Evolutionary conservation across 2,888 invertebrate genomes (phyloP).

Genomic region (Euproctis similis): DNA sequence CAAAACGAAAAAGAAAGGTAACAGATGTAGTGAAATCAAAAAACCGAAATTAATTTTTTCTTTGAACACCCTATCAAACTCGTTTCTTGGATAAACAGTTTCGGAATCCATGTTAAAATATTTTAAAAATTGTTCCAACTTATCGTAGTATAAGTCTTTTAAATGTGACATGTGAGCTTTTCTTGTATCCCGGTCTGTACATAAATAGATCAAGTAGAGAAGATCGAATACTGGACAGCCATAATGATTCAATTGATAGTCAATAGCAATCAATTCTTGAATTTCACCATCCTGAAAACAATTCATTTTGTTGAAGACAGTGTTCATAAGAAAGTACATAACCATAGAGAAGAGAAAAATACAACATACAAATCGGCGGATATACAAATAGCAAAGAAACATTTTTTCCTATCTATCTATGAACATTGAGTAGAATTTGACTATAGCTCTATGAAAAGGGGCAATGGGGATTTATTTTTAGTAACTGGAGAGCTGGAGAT

Average conservation of each 20-base stretch:
- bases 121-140: slow-evolving; percentile 26
- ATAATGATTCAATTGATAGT: slow-evolving; percentile 37
- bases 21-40: slow-evolving; percentile 18
- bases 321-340: too few species aligned
- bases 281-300: slow-evolving; percentile 31
- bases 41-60: slow-evolving; percentile 35
- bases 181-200: slow-evolving; percentile 40
- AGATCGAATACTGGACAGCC: slow-evolving; percentile 39
- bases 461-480: too few species aligned
- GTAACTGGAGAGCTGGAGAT: too few species aligned
- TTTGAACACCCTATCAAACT: slow-evolving; percentile 33
- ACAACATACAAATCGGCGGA: too few species aligned
- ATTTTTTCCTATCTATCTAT: neutral
- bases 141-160: slow-evolving; percentile 33
- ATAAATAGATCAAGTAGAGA: slow-evolving; percentile 33
- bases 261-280: slow-evolving; percentile 32
- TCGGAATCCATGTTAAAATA: slow-evolving; percentile 35
- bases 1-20: slow-evolving; percentile 30
- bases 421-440: neutral
- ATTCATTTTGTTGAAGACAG: too few species aligned
- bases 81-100: slow-evolving; percentile 26
- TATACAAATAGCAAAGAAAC: too few species aligned
- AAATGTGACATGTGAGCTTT: slow-evolving; percentile 29
- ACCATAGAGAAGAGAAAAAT: too few species aligned
- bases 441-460: too few species aligned